Evolutionary conservation across 2,113 vertebrate genomes (phyloP), one percentile per base, ranked within the genome.

Genomic region (Odontesthes bonariensis): DNA sequence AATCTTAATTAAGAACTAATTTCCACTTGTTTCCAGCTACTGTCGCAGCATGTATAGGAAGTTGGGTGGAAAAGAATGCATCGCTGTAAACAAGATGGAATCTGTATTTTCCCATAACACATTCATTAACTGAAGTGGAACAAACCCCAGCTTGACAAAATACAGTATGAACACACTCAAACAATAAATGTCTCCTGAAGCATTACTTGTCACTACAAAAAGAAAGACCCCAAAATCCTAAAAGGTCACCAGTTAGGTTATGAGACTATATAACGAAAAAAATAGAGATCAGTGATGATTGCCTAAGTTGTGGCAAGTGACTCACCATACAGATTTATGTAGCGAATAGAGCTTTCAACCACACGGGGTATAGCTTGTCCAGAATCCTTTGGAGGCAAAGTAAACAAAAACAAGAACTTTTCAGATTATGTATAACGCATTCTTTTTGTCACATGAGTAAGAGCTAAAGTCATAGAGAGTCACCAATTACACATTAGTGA

Each of bases 321-420:
- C 95, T 96, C 93, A 99, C 98, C 98, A 7, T 99, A 99, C 54
- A 99, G 93, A 86, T 99, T 99, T 89, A 99, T 99, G 94, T 96
- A 99, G 76, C 97, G 96, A 88, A 99, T 97, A 52, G 97, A 99
- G 90, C 98, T 99, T 89, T 99, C 98, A 70, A 99, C 98, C 44
- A 99, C 95, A 47, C 97, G 95, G 33, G 98, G 98, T 79, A 99
- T 99, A 40, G 95, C 93, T 91, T 99, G 97, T 73, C 97, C 98
- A 16, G 97, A 97, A 89, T 99, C 98, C 98, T 99, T 91, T 40
- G 33, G 64, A 75, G 57, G 62, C 6, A 67, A 70, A 65, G n/a
- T 35, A 32, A 73, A 76, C 38, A 56, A 73, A 82, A 65, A 69
- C n/a, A 76, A 3, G 6, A 14, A 42, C 17, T 16, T 62, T 14